Evolutionary conservation across 2,797 vertebrate species (phyloP).

Genomic region (Otolemur crassicaudatus): DNA sequence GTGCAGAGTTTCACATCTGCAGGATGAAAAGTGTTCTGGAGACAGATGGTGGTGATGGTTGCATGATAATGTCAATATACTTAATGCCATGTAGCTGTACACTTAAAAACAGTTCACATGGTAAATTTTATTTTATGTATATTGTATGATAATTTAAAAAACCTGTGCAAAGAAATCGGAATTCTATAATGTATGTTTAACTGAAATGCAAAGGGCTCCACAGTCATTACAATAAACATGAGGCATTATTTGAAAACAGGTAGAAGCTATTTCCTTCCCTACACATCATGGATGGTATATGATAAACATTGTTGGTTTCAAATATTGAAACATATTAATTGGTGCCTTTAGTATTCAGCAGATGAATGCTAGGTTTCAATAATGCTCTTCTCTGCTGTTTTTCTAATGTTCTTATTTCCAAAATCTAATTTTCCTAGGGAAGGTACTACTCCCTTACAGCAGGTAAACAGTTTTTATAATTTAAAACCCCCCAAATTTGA

Average conservation of each 20-base stretch:
- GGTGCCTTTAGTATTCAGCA: slow-evolving; percentile 50
- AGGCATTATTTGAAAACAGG: slow-evolving; percentile 75
- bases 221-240: slow-evolving; percentile 58
- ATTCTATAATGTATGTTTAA: slow-evolving; percentile 58
- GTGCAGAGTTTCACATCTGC: background rate
- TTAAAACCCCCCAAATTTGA: slow-evolving; percentile 56
- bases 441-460: slow-evolving; percentile 1
- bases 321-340: slow-evolving; percentile 81
- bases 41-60: background rate
- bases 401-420: slow-evolving; percentile 49
- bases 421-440: slow-evolving; percentile 47
- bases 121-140: background rate
- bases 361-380: slow-evolving; percentile 63
- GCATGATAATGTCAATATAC: background rate
- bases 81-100: background rate
- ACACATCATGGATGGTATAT: slow-evolving; percentile 67
- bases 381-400: slow-evolving; percentile 69
- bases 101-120: slow-evolving; percentile 8
- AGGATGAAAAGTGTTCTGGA: background rate
- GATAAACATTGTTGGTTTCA: slow-evolving; percentile 79
- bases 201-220: slow-evolving; percentile 63
- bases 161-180: slow-evolving; percentile 36
- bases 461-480: slow-evolving; percentile 18
- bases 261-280: slow-evolving; percentile 70
- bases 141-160: slow-evolving; percentile 10